Base-by-base conservation (phyloP, 2,113 vertebrate genomes). In the Dryoscopus gambensis region DNA sequence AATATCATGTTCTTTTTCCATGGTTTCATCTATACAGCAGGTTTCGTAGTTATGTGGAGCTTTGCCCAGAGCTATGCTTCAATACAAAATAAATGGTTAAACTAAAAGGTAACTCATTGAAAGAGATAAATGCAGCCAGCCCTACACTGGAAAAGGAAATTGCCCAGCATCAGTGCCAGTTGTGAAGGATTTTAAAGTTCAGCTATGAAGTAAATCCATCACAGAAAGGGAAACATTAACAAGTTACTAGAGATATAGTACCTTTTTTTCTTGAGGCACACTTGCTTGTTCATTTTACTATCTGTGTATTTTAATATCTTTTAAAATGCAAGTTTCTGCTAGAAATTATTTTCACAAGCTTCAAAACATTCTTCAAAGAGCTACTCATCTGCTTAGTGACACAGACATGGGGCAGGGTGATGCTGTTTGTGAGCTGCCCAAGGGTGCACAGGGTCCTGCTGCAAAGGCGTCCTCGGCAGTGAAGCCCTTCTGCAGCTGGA, bases 381-480 rank as follows among this genome's bases (percentile, higher is more conserved):
- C 62, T 93, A 65, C 25, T 95, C 84, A 93, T 93, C 85, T 79
- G 35, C 77, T 76, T 81, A 84, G 59, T 53, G 74, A 93, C 89
- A 93, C 20, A 85, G 39, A 81, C 68, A 77, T 28, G n/a, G 86
- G 88, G 83, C 74, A 94, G 73, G 83, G 68, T n/a, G n/a, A n/a
- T n/a, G n/a, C n/a, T n/a, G n/a, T n/a, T n/a, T n/a, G n/a, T n/a
- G n/a, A n/a, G n/a, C n/a, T n/a, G n/a, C n/a, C n/a, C n/a, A n/a
- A n/a, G n/a, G n/a, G n/a, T n/a, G n/a, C n/a, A n/a, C n/a, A n/a
- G n/a, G n/a, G n/a, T n/a, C n/a, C n/a, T n/a, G n/a, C n/a, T n/a
- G n/a, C n/a, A n/a, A n/a, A n/a, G n/a, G n/a, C n/a, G n/a, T n/a
- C n/a, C n/a, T n/a, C n/a, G n/a, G n/a, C n/a, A n/a, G n/a, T n/a